Conservation (phyloP, 2,797 vertebrate genomes). For the Poeciliopsis paucimaculata region DNA sequence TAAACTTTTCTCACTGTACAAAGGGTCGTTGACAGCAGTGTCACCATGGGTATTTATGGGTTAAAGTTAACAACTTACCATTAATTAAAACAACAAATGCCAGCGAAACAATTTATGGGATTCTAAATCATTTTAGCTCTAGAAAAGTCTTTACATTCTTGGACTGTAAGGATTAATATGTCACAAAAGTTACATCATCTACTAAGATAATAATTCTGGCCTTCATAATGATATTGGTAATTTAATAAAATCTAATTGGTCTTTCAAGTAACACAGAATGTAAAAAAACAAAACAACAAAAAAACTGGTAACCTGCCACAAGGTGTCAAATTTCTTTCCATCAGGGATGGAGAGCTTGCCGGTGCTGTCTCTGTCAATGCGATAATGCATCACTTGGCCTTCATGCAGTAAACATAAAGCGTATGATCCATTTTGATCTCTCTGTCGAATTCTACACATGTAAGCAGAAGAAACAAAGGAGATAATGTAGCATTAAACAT, state of each 20-base stretch:
- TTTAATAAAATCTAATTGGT: neutral
- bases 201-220: neutral
- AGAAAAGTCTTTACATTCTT: neutral
- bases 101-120: neutral
- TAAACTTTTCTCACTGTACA: too few species aligned
- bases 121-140: neutral
- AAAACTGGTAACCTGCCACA: conserved; percentile 90
- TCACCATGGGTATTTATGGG: too few species aligned
- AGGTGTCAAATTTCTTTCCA: conserved; percentile 97
- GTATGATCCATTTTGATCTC: conserved; percentile 88
- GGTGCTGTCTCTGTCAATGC: conserved; percentile 88
- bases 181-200: neutral
- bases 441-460: conserved; percentile 87
- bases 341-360: conserved; percentile 94
- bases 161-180: too few species aligned
- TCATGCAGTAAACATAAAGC: conserved; percentile 92
- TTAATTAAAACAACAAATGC: neutral
- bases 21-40: too few species aligned
- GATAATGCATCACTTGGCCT: conserved; percentile 92
- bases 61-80: too few species aligned
- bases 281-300: too few species aligned
- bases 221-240: neutral
- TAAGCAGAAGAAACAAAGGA: neutral
- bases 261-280: neutral
- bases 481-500: neutral